A percentile compares a stretch with the other conserved stretches of the same genome.
Conservation (phyloP, 2,888 invertebrate genomes). For the Stenolophus ochropezus region DNA sequence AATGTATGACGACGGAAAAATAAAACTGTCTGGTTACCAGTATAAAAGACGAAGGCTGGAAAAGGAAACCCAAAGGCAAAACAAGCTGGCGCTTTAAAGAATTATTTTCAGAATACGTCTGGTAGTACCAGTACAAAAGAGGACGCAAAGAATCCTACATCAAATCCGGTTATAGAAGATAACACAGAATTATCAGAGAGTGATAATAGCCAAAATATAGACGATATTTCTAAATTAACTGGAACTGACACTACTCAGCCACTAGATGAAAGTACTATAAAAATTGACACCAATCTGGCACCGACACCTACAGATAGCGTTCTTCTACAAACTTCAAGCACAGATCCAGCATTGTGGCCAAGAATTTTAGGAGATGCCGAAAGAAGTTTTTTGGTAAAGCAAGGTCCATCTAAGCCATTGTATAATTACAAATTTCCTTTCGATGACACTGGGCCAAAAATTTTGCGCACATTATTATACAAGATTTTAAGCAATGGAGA, state of each 20-base stretch:
- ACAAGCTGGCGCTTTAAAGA: neutral
- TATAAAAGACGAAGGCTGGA: neutral
- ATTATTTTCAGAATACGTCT: too few relatives aligned
- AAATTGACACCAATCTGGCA: neutral
- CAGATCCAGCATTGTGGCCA: neutral
- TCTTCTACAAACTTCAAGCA: neutral
- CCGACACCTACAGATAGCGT: neutral
- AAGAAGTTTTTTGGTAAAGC: too few relatives aligned
- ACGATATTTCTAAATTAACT: neutral
- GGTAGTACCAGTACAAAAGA: neutral
- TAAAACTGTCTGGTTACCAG: neutral
- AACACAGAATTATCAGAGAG: neutral
- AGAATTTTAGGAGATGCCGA: neutral
- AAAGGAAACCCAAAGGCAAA: neutral
- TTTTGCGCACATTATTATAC: too few relatives aligned
- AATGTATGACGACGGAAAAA: neutral
- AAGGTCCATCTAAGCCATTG: too few relatives aligned
- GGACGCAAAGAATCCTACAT: neutral
- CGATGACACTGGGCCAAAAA: too few relatives aligned
- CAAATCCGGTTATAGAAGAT: neutral
- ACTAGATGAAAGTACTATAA: neutral
- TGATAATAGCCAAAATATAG: neutral
- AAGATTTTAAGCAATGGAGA: too few relatives aligned
- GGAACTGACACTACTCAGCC: neutral
- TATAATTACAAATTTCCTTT: too few relatives aligned